Percentiles rank a stretch among this genome's conserved stretches.
Conservation (phyloP, 2,113 vertebrate species). For the Uropsilus gracilis region DNA sequence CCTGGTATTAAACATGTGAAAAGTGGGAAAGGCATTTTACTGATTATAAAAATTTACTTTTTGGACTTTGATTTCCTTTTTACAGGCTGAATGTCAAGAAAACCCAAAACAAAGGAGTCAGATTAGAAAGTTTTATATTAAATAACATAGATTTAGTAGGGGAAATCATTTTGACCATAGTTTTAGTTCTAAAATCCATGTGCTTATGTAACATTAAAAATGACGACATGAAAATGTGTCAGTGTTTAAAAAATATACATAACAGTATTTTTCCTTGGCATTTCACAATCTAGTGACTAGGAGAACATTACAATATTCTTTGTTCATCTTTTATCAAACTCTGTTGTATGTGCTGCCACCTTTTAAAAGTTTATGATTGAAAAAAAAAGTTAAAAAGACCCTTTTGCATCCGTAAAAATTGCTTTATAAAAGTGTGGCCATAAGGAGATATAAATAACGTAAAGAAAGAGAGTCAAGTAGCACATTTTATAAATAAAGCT, state of each 20-base stretch:
- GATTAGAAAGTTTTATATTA: neutral
- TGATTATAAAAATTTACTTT: neutral
- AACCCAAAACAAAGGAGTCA: neutral
- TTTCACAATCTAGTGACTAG: neutral
- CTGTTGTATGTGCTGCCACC: neutral
- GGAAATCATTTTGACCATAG: neutral
- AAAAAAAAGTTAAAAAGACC: neutral
- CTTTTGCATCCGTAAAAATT: constrained; percentile 37
- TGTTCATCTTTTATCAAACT: neutral
- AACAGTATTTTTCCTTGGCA: neutral
- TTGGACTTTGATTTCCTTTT: neutral
- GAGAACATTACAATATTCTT: neutral
- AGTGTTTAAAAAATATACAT: neutral
- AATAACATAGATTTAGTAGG: neutral
- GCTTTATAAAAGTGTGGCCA: neutral
- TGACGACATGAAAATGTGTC: neutral
- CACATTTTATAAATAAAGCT: constrained; percentile 6
- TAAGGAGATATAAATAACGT: constrained; percentile 12
- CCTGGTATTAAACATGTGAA: neutral
- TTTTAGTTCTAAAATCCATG: neutral
- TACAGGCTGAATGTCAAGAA: neutral
- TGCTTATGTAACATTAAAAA: neutral
- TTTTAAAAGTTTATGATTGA: constrained; percentile 37
- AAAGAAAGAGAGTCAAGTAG: neutral
- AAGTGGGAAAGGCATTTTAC: neutral